These are phyloP conservation scores for Cuniculus paca DNA, from an alignment of 2,797 vertebrate genomes.

Conservation along the genomic window DNA sequence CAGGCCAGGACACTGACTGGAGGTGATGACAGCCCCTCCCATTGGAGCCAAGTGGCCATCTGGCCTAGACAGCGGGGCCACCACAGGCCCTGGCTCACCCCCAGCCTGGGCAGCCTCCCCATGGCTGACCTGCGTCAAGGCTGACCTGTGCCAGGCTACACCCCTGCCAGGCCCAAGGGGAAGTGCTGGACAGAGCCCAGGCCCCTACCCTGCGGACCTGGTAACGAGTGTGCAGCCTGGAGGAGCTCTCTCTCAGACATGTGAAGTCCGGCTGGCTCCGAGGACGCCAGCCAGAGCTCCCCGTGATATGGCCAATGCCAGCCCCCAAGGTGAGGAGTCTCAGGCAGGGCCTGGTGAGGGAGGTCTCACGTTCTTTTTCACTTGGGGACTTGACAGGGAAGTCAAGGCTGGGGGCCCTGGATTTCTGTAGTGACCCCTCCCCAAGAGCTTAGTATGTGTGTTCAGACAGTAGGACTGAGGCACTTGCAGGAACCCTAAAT, in stretches of 20 bases:
- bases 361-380: not conserved
- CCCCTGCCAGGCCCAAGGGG: not conserved
- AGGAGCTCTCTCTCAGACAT: not conserved
- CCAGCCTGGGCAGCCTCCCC: slow-evolving; percentile 55
- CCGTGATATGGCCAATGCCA: not conserved
- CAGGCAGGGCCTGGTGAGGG: not conserved
- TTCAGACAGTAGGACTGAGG: not conserved
- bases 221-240: not conserved
- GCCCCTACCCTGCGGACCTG: not conserved
- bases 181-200: not conserved
- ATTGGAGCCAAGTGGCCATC: slow-evolving; percentile 64
- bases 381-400: not conserved
- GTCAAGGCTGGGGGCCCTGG: not conserved
- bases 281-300: not conserved
- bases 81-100: slow-evolving; percentile 65
- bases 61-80: slow-evolving; percentile 80
- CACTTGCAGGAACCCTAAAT: not conserved
- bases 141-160: not conserved
- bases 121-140: slow-evolving; percentile 71
- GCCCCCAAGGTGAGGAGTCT: not conserved
- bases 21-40: slow-evolving; percentile 46
- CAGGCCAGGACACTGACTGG: not conserved
- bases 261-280: accelerated
- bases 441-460: accelerated
- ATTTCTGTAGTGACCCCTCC: not conserved